phyloP scores from a whole-genome alignment of 2,797 vertebrate genomes.

The Limnodromus scolopaceus region DNA sequence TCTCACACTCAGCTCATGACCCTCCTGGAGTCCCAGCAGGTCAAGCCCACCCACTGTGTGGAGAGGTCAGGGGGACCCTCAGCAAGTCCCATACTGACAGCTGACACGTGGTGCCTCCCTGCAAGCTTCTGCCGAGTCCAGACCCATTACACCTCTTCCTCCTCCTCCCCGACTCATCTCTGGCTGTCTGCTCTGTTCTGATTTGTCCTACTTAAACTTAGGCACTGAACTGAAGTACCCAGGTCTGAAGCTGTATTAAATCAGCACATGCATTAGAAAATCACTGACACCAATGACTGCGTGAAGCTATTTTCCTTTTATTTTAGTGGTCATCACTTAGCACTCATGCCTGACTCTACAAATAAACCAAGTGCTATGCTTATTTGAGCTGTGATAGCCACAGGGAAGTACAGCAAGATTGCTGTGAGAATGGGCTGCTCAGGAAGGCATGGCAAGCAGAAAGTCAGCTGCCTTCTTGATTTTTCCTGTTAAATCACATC shows the following conservation, averaged over 20 bases:
- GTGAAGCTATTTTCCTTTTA: not conserved
- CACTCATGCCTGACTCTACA: not conserved
- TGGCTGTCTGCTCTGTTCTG: not conserved
- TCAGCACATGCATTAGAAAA: accelerated
- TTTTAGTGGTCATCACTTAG: not conserved
- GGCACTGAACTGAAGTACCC: not conserved
- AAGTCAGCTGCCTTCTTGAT: not conserved
- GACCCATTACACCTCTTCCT: not conserved
- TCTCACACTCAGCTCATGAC: not conserved
- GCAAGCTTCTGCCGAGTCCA: not conserved
- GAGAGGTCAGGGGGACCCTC: not conserved
- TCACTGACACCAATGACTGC: not conserved
- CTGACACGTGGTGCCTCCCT: accelerated
- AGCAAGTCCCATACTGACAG: accelerated
- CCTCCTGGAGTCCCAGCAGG: not conserved
- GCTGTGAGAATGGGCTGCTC: not conserved
- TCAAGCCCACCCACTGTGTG: accelerated
- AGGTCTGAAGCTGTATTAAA: not conserved
- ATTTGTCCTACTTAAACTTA: not conserved
- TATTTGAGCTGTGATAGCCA: not conserved
- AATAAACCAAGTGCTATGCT: not conserved
- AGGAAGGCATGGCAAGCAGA: not conserved
- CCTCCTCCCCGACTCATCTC: accelerated
- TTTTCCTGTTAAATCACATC: not conserved
- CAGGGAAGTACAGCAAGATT: not conserved